Evolutionary conservation across 1,140 invertebrate species (phyloP).

Genomic region (Penaeus indicus): DNA sequence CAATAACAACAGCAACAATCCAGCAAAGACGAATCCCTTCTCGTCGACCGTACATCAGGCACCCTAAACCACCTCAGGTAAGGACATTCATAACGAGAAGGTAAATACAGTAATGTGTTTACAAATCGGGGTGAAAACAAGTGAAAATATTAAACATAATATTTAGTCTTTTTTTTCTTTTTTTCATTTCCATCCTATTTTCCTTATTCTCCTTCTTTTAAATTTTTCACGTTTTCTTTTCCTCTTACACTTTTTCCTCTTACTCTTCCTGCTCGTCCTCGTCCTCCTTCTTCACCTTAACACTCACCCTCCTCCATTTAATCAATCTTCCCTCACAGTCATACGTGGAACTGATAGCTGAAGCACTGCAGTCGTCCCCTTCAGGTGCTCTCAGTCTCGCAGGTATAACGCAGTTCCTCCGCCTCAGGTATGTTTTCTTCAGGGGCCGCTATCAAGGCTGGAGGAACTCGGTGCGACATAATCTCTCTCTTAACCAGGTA

Average conservation of each 20-base stretch:
- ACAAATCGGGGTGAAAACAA: too few species aligned
- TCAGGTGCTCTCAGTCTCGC: slow-evolving; percentile 32
- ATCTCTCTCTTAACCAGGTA: slow-evolving; percentile 42
- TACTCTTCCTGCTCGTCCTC: not conserved
- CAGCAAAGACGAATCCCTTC: not conserved
- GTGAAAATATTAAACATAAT: too few species aligned
- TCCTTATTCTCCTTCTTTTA: too few species aligned
- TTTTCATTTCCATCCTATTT: too few species aligned
- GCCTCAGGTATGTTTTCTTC: slow-evolving; percentile 30
- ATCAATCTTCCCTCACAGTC: not conserved
- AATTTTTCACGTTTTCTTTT: too few species aligned
- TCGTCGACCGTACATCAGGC: slow-evolving; percentile 24
- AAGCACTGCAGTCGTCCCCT: slow-evolving; percentile 42
- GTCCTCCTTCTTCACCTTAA: not conserved
- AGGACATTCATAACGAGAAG: not conserved
- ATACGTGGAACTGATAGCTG: slow-evolving; percentile 44
- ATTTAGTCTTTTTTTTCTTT: too few species aligned
- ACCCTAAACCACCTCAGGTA: slow-evolving; percentile 43
- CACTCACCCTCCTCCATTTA: too few species aligned
- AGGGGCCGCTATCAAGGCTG: slow-evolving; percentile 31
- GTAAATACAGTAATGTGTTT: too few species aligned
- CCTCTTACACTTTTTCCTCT: too few species aligned
- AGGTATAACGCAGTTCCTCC: slow-evolving; percentile 28
- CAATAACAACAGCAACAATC: not conserved
- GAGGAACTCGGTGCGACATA: slow-evolving; percentile 37